A percentile compares a stretch with the other conserved stretches of the same genome.
Evolutionary conservation across 2,888 invertebrate genomes (phyloP).

Genomic region (Plebejus argus): DNA sequence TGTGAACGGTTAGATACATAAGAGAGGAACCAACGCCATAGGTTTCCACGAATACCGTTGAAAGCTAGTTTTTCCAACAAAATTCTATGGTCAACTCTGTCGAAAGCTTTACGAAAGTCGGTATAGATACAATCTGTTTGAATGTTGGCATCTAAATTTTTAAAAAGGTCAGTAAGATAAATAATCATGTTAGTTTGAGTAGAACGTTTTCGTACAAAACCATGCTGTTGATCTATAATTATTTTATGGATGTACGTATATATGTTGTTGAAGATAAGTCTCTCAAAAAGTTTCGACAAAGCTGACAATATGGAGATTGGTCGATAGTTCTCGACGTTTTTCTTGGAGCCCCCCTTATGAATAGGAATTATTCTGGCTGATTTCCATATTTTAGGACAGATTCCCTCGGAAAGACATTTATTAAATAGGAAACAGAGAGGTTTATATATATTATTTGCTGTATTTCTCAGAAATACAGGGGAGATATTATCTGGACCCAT

Average conservation of each 20-base stretch:
- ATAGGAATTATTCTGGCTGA: slow-evolving; percentile 30
- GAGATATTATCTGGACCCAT: neutral
- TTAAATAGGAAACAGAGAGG: neutral
- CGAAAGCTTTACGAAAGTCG: slow-evolving; percentile 36
- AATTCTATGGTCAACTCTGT: slow-evolving; percentile 34
- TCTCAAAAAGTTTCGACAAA: slow-evolving; percentile 41
- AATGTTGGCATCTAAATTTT: slow-evolving; percentile 34
- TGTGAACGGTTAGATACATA: slow-evolving; percentile 31
- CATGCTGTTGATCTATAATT: slow-evolving; percentile 41
- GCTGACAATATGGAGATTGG: slow-evolving; percentile 41
- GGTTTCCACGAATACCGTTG: slow-evolving; percentile 31
- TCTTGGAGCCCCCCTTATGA: slow-evolving; percentile 29
- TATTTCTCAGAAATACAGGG: neutral
- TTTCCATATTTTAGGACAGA: neutral
- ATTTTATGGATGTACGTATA: slow-evolving; percentile 37
- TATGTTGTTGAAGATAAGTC: slow-evolving; percentile 38
- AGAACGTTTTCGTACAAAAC: slow-evolving; percentile 42
- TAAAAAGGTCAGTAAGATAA: slow-evolving; percentile 37
- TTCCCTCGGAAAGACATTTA: neutral
- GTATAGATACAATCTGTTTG: slow-evolving; percentile 39
- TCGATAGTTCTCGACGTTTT: slow-evolving; percentile 34
- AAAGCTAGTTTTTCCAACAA: slow-evolving; percentile 30
- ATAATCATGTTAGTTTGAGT: slow-evolving; percentile 38
- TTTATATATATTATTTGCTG: neutral
- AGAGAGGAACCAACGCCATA: slow-evolving; percentile 30